Conservation (phyloP, 2,113 vertebrate genomes). For the Ageneiosus marmoratus region DNA sequence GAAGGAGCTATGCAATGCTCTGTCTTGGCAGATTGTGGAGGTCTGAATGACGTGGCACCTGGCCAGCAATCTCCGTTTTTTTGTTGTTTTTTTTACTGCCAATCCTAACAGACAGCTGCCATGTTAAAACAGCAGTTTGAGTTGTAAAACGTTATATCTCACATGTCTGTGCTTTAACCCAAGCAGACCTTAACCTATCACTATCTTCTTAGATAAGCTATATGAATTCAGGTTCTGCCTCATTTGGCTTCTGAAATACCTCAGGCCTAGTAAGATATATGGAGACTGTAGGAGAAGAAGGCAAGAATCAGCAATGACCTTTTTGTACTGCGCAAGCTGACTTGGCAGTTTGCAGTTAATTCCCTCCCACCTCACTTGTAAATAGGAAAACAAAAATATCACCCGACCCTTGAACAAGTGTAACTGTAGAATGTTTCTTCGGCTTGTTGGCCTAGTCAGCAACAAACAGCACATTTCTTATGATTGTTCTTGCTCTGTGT, state of each 20-base stretch:
- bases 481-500: constrained; percentile 6
- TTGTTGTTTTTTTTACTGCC: constrained; percentile 24
- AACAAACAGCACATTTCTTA: background rate
- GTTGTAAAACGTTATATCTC: constrained; percentile 44
- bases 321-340: background rate
- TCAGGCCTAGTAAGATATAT: background rate
- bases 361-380: background rate
- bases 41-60: constrained; percentile 49
- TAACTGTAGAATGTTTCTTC: background rate
- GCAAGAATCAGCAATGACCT: constrained; percentile 19
- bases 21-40: constrained; percentile 36
- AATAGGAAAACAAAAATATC: background rate
- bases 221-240: background rate
- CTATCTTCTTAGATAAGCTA: constrained; percentile 28
- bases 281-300: background rate
- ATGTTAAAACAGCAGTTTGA: constrained; percentile 54
- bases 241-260: background rate
- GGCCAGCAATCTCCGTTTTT: constrained; percentile 38
- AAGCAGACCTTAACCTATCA: constrained; percentile 22
- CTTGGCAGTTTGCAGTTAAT: background rate
- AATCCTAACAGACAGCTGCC: constrained; percentile 51
- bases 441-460: background rate
- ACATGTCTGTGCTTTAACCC: constrained; percentile 39
- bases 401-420: background rate
- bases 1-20: constrained; percentile 18